Conservation (phyloP, 2,888 invertebrate species). For the Sarcophaga subvicina region DNA sequence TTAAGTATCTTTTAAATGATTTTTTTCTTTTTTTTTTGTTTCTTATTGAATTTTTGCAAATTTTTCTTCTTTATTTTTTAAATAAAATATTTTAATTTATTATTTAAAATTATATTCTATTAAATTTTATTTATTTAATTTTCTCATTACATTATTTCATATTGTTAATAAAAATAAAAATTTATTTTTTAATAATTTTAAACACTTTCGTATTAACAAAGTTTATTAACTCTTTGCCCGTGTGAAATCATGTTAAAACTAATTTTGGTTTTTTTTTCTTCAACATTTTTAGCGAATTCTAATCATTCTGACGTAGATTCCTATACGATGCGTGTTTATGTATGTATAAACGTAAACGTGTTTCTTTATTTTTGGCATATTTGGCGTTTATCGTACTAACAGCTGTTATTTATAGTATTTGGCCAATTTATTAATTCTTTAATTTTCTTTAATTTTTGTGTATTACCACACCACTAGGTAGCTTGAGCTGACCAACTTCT, state of each 20-base stretch:
- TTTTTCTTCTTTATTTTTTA: not conserved
- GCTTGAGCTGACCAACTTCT: too few relatives aligned
- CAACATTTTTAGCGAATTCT: not conserved
- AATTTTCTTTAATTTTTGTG: too few relatives aligned
- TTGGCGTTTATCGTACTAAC: not conserved
- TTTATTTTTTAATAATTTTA: too few relatives aligned
- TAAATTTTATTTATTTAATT: too few relatives aligned
- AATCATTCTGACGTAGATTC: not conserved
- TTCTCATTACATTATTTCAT: too few relatives aligned
- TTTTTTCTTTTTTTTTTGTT: conserved; percentile 4
- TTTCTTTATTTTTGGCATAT: not conserved
- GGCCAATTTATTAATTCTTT: not conserved
- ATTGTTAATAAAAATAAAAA: too few relatives aligned
- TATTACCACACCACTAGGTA: too few relatives aligned
- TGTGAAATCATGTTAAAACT: not conserved
- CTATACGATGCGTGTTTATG: not conserved
- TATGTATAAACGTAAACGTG: not conserved
- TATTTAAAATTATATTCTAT: too few relatives aligned
- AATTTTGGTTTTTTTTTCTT: not conserved
- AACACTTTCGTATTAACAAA: too few relatives aligned
- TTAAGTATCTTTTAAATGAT: conserved; percentile 5
- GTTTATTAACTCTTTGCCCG: not conserved
- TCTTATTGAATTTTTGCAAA: not conserved
- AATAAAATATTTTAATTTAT: not conserved
- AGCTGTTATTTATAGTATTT: not conserved